These are phyloP conservation scores for Chrosomus eos DNA, from an alignment of 2,797 vertebrate genomes.

Conservation along the genomic window DNA sequence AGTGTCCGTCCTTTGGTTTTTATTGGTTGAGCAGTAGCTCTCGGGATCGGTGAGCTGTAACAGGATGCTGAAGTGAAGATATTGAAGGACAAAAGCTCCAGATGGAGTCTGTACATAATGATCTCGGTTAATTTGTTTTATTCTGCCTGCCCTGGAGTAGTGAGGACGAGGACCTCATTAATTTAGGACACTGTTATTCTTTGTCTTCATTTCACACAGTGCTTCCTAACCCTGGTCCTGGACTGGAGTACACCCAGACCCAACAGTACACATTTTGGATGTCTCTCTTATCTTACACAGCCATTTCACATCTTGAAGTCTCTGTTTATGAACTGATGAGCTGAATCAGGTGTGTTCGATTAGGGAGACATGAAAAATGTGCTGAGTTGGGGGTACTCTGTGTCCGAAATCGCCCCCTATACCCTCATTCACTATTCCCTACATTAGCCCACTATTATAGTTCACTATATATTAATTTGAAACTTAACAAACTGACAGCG, in stretches of 20 bases:
- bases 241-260: background rate
- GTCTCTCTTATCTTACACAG: background rate
- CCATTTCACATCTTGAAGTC: background rate
- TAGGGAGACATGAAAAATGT: background rate
- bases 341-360: background rate
- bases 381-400: background rate
- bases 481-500: too few relatives aligned
- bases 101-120: slow-evolving; percentile 27
- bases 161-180: slow-evolving; percentile 1
- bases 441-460: too few relatives aligned
- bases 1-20: background rate
- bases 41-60: slow-evolving; percentile 4
- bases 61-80: slow-evolving; percentile 14
- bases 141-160: background rate
- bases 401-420: too few relatives aligned
- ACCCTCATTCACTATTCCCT: too few relatives aligned
- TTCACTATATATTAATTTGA: too few relatives aligned
- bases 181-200: slow-evolving; percentile 1
- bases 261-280: background rate
- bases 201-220: background rate
- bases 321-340: background rate
- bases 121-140: slow-evolving; percentile 26
- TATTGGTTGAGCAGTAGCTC: background rate
- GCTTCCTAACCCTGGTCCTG: background rate
- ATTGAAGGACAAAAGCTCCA: slow-evolving; percentile 17